phyloP scores from a whole-genome alignment of 2,888 invertebrate species.

The Lithophane semibrunnea region DNA sequence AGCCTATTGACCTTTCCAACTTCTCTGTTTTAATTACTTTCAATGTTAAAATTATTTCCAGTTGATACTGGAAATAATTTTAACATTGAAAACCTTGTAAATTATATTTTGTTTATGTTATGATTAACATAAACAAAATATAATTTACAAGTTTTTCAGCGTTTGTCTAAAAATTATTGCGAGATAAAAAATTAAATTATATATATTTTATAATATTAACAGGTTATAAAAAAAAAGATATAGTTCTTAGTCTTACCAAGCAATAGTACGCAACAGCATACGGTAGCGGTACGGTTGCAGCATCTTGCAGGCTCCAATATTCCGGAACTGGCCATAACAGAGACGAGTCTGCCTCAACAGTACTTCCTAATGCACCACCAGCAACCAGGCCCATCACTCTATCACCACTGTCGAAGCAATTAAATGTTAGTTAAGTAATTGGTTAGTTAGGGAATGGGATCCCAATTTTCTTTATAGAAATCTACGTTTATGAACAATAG shows the following conservation, averaged over 20 bases:
- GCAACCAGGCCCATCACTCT: slow-evolving; percentile 92
- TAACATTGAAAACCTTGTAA: too few relatives aligned
- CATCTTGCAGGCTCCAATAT: slow-evolving; percentile 93
- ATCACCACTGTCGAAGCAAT: slow-evolving; percentile 79
- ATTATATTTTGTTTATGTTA: too few relatives aligned
- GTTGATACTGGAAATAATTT: too few relatives aligned
- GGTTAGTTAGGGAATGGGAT: background rate
- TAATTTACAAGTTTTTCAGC: background rate
- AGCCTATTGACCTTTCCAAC: background rate
- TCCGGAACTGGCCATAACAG: slow-evolving; percentile 92
- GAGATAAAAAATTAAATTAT: too few relatives aligned
- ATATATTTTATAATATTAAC: too few relatives aligned
- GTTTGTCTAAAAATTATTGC: too few relatives aligned
- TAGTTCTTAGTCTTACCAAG: slow-evolving; percentile 65
- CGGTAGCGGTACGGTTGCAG: slow-evolving; percentile 94
- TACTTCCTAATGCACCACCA: slow-evolving; percentile 88
- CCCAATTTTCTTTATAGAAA: too few relatives aligned
- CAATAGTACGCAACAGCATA: slow-evolving; percentile 77
- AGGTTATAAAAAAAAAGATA: too few relatives aligned
- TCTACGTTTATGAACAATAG: too few relatives aligned
- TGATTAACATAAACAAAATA: background rate
- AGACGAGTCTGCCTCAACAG: slow-evolving; percentile 87
- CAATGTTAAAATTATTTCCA: background rate
- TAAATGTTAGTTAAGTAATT: background rate
- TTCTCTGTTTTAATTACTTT: background rate